These are phyloP conservation scores for Phrynosoma platyrhinos DNA, from an alignment of 2,113 vertebrate genomes.

Conservation along the genomic window DNA sequence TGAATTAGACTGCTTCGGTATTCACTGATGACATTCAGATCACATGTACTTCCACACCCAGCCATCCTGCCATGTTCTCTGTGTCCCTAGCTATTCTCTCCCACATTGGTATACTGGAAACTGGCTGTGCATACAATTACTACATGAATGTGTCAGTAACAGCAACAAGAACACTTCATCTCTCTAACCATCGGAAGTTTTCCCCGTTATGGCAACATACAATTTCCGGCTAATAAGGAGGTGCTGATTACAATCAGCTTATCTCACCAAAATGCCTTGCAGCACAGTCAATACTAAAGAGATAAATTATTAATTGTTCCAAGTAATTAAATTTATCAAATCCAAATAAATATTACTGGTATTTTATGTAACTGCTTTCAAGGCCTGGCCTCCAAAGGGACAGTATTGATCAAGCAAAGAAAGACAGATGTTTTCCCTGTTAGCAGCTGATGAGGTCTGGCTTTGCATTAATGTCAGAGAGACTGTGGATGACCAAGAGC, in stretches of 20 bases:
- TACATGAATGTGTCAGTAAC: conserved; percentile 39
- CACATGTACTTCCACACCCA: neutral
- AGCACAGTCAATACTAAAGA: conserved; percentile 70
- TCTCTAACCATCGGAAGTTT: conserved; percentile 60
- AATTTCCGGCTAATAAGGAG: conserved; percentile 66
- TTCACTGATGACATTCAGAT: conserved; percentile 1
- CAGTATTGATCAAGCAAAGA: conserved; percentile 67
- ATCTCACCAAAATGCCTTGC: conserved; percentile 58
- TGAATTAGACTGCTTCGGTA: neutral
- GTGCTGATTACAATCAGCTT: conserved; percentile 61
- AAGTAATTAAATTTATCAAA: conserved; percentile 79
- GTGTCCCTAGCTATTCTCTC: conserved; percentile 8
- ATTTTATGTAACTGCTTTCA: conserved; percentile 70
- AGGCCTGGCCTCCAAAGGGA: conserved; percentile 64
- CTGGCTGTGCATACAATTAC: conserved; percentile 1
- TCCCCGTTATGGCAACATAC: conserved; percentile 56
- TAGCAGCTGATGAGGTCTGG: conserved; percentile 57
- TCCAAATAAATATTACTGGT: conserved; percentile 74
- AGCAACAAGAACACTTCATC: conserved; percentile 61
- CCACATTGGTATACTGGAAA: neutral
- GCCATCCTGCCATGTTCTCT: neutral
- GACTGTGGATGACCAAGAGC: conserved; percentile 54
- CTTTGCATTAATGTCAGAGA: conserved; percentile 68
- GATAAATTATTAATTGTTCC: conserved; percentile 78
- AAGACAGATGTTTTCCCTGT: conserved; percentile 71